phyloP scores from a whole-genome alignment of 2,888 invertebrate species.

The Balanococcus diminutus region DNA sequence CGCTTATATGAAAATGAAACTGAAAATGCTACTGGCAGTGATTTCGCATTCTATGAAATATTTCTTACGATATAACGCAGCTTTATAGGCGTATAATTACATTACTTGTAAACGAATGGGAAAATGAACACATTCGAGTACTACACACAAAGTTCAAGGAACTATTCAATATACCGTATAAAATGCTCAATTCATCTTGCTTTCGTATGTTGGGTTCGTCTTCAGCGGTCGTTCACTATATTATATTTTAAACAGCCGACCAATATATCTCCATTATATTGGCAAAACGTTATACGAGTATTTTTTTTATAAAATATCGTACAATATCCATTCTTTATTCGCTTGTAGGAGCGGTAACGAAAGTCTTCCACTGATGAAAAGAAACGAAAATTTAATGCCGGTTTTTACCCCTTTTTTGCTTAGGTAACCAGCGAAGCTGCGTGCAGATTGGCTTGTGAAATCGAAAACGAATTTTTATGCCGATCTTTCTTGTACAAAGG shows the following conservation, averaged over 20 bases:
- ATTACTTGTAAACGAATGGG: slow-evolving; percentile 50
- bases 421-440: slow-evolving; percentile 84
- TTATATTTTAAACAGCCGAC: neutral
- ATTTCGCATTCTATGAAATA: slow-evolving; percentile 44
- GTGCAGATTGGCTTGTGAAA: slow-evolving; percentile 88
- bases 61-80: neutral
- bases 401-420: neutral
- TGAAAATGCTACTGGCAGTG: slow-evolving; percentile 42
- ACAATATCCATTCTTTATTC: slow-evolving; percentile 8
- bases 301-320: neutral
- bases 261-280: slow-evolving; percentile 32
- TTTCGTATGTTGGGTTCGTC: slow-evolving; percentile 3
- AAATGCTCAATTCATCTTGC: slow-evolving; percentile 39
- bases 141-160: slow-evolving; percentile 46
- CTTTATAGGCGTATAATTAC: slow-evolving; percentile 53
- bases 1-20: neutral
- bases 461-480: slow-evolving; percentile 91
- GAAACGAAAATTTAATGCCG: neutral
- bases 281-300: neutral
- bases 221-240: slow-evolving; percentile 31
- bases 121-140: slow-evolving; percentile 48
- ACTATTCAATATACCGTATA: slow-evolving; percentile 52
- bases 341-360: neutral
- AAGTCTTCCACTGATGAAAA: neutral
- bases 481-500: slow-evolving; percentile 78